Conservation (phyloP, 2,113 vertebrate species). For the Chlamydotis undulata region DNA sequence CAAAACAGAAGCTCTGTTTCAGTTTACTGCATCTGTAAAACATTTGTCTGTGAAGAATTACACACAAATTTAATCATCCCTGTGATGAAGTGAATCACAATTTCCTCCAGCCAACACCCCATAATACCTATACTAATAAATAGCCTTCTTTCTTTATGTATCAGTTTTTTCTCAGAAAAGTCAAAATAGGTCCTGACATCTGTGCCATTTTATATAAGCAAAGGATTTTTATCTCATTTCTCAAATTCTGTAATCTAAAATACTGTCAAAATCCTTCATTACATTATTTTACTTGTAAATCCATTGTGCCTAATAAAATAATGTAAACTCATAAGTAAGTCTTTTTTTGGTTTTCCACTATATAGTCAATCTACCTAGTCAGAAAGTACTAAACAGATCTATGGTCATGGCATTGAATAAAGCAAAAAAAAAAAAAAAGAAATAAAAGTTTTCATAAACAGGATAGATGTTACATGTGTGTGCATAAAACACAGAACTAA, state of each 20-base stretch:
- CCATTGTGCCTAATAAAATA: not conserved
- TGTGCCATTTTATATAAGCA: not conserved
- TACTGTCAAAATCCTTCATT: not conserved
- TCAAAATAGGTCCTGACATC: not conserved
- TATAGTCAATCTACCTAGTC: not conserved
- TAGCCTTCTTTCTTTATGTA: not conserved
- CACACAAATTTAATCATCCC: not conserved
- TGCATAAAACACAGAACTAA: not conserved
- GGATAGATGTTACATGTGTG: not conserved
- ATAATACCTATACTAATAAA: not conserved
- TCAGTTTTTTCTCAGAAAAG: not conserved
- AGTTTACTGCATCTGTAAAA: not conserved
- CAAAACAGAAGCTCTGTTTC: not conserved
- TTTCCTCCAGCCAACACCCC: not conserved
- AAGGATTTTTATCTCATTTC: not conserved
- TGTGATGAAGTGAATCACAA: not conserved
- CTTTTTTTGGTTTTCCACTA: not conserved
- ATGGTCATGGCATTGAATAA: not conserved
- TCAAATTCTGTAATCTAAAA: not conserved
- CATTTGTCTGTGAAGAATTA: not conserved
- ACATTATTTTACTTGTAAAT: not conserved
- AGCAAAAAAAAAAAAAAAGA: not conserved
- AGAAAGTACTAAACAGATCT: not conserved
- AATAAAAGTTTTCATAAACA: not conserved
- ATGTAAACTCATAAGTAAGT: not conserved